Evolutionary conservation across 2,888 invertebrate species (phyloP), one percentile per base, ranked within the genome.

Genomic region (Tetanocera ferruginea): DNA sequence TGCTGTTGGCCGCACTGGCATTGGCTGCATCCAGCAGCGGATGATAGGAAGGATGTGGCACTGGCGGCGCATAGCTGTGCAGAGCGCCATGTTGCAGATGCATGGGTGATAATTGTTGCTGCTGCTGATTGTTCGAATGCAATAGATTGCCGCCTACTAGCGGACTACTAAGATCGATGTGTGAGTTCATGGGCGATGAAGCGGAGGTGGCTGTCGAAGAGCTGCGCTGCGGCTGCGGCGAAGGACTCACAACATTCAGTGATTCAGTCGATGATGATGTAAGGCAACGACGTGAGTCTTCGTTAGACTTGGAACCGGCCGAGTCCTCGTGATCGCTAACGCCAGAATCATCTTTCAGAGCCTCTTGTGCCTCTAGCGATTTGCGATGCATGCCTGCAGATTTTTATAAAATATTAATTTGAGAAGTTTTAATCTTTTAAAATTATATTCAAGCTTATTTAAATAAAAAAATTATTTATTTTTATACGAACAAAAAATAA

Each of bases 331-430:
- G 93, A 85, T 94, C 95, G 87, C 93, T 93, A 84, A 93, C 93
- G 80, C 92, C 92, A 77, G 93, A 93, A 81, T 92, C 92, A 86
- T 97, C 97, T 90, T 97, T 97, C 81, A 98, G 93, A 89, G 98
- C 96, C 85, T 97, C 97, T 82, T 98, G 97, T 76, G 99, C 98
- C 92, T 99, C 99, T 87, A 98, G 91, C 71, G 98, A 98, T 91
- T 99, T 99, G 87, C 98, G 95, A 91, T 99, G 99, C 99, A 99
- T 99, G 90, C 99, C 99, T 99, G 90, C 1, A 57, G 75, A 62
- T 49, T 62, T 25, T 28, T 17, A 37, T 14, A 52, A 37, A 23
- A 76, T 11, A 71, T 49, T 74, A 57, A 70, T 11, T 71, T 51
- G 34, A 28, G 69, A 69, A 51, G 14, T 23, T 43, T 73, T 37